These are phyloP conservation scores for Apeira syringaria DNA, from an alignment of 2,888 invertebrate genomes.

Conservation along the genomic window DNA sequence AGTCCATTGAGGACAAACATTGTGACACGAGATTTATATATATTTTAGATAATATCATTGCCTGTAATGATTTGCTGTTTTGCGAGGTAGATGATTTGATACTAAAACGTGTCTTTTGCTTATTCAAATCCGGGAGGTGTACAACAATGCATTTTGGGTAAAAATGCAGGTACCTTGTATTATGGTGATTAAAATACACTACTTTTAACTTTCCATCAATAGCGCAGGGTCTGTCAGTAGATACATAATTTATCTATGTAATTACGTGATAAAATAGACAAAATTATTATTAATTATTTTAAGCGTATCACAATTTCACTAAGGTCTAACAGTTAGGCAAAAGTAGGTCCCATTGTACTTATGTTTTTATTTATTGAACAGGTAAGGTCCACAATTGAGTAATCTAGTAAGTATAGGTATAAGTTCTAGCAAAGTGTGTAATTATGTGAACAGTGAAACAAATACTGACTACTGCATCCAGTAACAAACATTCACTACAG, in stretches of 20 bases:
- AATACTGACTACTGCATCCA: conserved; percentile 7
- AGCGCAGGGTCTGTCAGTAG: not conserved
- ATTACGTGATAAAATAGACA: conserved; percentile 20
- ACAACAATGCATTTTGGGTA: not conserved
- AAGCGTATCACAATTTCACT: conserved; percentile 53
- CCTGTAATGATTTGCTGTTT: too few species aligned
- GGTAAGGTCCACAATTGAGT: conserved; percentile 30
- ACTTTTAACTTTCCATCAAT: not conserved
- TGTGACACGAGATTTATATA: too few species aligned
- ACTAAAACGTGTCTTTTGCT: too few species aligned
- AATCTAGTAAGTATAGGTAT: conserved; percentile 5
- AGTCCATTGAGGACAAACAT: too few species aligned
- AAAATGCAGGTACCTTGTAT: not conserved
- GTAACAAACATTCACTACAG: conserved; percentile 4
- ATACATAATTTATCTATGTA: not conserved
- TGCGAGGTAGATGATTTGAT: too few species aligned
- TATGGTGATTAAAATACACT: conserved; percentile 7
- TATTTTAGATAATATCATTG: too few species aligned
- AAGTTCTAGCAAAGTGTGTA: conserved; percentile 7
- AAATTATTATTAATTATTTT: conserved; percentile 38
- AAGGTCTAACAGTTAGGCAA: conserved; percentile 63
- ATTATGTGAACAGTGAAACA: not conserved
- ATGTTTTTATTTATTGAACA: conserved; percentile 48
- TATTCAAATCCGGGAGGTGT: too few species aligned
- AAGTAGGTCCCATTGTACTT: conserved; percentile 65